Evolutionary conservation across 2,888 invertebrate species (phyloP).

Genomic region (Athrips mouffetella): DNA sequence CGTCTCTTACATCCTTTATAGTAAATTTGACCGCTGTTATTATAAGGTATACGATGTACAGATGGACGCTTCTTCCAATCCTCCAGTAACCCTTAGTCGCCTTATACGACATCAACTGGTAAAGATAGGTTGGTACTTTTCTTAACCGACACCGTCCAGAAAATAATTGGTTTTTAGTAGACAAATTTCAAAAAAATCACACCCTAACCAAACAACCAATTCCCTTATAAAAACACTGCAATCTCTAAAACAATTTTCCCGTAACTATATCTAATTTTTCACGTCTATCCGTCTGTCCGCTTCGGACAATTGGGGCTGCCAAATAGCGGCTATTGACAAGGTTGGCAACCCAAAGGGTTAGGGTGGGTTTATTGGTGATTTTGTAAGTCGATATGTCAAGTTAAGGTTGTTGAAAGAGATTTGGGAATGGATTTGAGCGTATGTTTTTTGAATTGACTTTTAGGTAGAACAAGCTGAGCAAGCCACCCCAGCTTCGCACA

Average conservation of each 20-base stretch:
- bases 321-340: constrained; percentile 9
- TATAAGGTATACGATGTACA: no score
- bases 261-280: constrained; percentile 9
- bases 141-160: no score
- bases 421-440: not conserved
- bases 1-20: no score
- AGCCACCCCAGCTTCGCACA: no score
- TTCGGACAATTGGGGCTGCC: constrained; percentile 10
- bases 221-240: constrained; percentile 5
- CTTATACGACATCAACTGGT: no score
- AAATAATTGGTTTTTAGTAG: no score
- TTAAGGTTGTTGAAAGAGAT: constrained; percentile 5
- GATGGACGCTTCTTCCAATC: no score
- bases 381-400: constrained; percentile 4
- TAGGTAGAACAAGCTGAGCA: no score
- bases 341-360: constrained; percentile 13
- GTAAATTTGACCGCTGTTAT: no score
- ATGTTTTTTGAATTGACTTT: not conserved
- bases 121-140: no score
- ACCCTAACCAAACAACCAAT: not conserved
- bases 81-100: no score
- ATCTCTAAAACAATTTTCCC: constrained; percentile 9
- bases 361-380: constrained; percentile 5
- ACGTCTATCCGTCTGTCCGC: constrained; percentile 9
- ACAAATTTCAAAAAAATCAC: constrained; percentile 1